These are phyloP conservation scores for Gibbula magus DNA, from an alignment of 2,888 invertebrate species.

Conservation along the genomic window DNA sequence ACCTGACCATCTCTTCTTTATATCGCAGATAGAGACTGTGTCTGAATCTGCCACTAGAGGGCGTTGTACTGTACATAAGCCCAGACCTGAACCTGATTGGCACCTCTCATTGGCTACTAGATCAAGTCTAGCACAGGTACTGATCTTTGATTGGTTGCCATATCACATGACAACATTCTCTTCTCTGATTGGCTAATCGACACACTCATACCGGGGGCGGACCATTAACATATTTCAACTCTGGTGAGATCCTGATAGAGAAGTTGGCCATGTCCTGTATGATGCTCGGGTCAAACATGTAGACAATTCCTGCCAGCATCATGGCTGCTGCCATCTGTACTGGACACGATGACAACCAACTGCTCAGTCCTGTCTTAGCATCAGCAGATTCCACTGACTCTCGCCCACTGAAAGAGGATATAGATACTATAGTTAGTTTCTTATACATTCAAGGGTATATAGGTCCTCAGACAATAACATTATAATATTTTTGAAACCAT, in stretches of 20 bases:
- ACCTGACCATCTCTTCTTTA: not conserved
- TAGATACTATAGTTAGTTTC: too few species aligned
- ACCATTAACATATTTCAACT: conserved; percentile 87
- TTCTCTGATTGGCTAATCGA: not conserved
- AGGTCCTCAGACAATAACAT: too few species aligned
- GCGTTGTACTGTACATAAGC: conserved; percentile 15
- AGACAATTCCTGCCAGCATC: conserved; percentile 60
- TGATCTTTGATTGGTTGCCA: not conserved
- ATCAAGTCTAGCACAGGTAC: not conserved
- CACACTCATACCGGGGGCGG: conserved; percentile 82
- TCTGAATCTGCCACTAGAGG: conserved; percentile 20
- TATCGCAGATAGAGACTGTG: conserved; percentile 10
- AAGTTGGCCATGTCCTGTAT: conserved; percentile 81
- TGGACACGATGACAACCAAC: conserved; percentile 58
- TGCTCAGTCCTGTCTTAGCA: not conserved
- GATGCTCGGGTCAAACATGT: conserved; percentile 61
- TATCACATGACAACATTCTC: too few species aligned
- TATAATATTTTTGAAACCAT: too few species aligned
- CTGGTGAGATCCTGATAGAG: conserved; percentile 85
- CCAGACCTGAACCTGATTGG: not conserved
- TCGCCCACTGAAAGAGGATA: not conserved
- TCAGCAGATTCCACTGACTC: not conserved
- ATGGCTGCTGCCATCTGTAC: conserved; percentile 60
- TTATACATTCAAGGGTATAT: too few species aligned
- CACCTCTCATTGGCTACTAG: not conserved